Percentiles rank a stretch among this genome's conserved stretches.
These are phyloP conservation scores for Dermolepida albohirtum DNA, from an alignment of 2,888 invertebrate species.

Conservation along the genomic window DNA sequence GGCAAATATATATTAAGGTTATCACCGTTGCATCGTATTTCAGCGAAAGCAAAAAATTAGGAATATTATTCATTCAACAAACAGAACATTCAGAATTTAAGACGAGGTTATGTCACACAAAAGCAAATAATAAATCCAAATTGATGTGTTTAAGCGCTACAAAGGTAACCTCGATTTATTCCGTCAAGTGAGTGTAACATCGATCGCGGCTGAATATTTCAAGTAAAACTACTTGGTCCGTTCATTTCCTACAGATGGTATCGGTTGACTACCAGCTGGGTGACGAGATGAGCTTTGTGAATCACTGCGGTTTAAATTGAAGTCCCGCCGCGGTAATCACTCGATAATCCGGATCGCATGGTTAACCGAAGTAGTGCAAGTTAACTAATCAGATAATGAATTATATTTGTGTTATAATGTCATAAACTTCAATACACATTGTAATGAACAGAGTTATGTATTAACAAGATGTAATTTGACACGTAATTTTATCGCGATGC, in stretches of 20 bases:
- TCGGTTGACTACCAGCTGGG: slow-evolving; percentile 27
- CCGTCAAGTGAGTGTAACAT: slow-evolving; percentile 27
- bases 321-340: slow-evolving; percentile 16
- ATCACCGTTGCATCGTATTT: no score
- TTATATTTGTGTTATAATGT: not conserved
- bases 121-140: no score
- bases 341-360: slow-evolving; percentile 26
- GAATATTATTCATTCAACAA: no score
- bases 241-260: slow-evolving; percentile 22
- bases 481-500: no score
- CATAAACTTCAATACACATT: slow-evolving; percentile 4
- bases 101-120: no score
- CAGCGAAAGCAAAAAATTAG: no score
- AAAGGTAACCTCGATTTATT: slow-evolving; percentile 24
- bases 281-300: slow-evolving; percentile 30
- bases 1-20: no score
- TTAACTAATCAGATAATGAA: slow-evolving; percentile 33
- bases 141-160: slow-evolving; percentile 2
- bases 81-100: no score
- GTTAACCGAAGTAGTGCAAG: slow-evolving; percentile 24
- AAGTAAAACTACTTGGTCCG: slow-evolving; percentile 3
- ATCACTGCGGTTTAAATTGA: slow-evolving; percentile 19
- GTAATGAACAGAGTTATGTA: slow-evolving; percentile 9
- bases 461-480: not conserved
- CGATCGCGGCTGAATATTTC: slow-evolving; percentile 14